A percentile compares a stretch with the other conserved stretches of the same genome.
phyloP scores from a whole-genome alignment of 2,888 invertebrate species.

The Clusia tigrina region DNA sequence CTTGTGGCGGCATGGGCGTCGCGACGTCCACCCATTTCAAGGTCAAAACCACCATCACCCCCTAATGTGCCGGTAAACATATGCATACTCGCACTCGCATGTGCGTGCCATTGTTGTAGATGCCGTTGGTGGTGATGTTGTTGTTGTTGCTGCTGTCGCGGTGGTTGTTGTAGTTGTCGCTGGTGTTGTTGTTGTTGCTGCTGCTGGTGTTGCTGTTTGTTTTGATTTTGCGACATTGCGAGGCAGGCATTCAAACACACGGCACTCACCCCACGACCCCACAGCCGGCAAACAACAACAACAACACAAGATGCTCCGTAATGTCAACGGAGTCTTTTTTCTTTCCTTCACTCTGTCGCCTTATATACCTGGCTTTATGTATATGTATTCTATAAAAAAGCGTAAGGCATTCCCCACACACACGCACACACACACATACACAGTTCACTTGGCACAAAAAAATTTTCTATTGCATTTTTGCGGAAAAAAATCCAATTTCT shows the following conservation, averaged over 20 bases:
- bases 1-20: not conserved
- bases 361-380: not conserved
- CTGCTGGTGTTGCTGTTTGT: slow-evolving; percentile 33
- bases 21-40: slow-evolving; percentile 41
- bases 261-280: too few species aligned
- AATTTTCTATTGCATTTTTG: slow-evolving; percentile 24
- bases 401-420: too few species aligned
- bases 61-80: not conserved
- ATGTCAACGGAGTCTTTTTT: not conserved
- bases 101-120: slow-evolving; percentile 27
- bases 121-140: slow-evolving; percentile 35
- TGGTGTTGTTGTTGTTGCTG: slow-evolving; percentile 37
- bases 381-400: too few species aligned
- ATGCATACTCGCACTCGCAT: slow-evolving; percentile 25
- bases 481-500: slow-evolving; percentile 14
- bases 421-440: too few species aligned
- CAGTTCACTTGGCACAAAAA: too few species aligned
- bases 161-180: slow-evolving; percentile 33
- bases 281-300: not conserved
- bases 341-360: not conserved
- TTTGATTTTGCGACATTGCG: slow-evolving; percentile 36
- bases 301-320: not conserved
- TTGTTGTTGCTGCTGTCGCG: slow-evolving; percentile 37
- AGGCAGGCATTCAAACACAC: slow-evolving; percentile 10
- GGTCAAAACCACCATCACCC: slow-evolving; percentile 43